These are phyloP conservation scores for Ctenopoma kingsleyae DNA, from an alignment of 2,797 vertebrate species.

Conservation along the genomic window DNA sequence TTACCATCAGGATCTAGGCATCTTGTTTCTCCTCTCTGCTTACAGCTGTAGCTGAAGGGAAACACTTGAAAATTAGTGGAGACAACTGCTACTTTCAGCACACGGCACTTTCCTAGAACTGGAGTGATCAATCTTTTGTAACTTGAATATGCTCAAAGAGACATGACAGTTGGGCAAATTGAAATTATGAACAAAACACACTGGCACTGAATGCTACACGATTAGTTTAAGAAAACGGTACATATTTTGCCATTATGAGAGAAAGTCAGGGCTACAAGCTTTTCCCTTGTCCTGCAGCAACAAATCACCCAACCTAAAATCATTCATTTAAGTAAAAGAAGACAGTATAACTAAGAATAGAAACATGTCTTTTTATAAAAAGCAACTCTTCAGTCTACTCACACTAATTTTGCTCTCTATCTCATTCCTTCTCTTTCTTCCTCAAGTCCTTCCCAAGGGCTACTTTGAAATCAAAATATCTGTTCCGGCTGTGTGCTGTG, in stretches of 20 bases:
- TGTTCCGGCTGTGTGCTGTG: conserved; percentile 74
- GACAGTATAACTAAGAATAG: conserved; percentile 69
- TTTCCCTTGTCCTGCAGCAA: conserved; percentile 47
- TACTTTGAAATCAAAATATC: conserved; percentile 84
- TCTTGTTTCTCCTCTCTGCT: conserved; percentile 44
- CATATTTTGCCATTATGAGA: conserved; percentile 47
- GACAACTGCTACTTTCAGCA: conserved; percentile 66
- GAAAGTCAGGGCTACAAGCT: conserved; percentile 42
- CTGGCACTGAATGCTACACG: conserved; percentile 61
- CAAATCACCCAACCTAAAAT: conserved; percentile 57
- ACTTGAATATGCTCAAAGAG: conserved; percentile 59
- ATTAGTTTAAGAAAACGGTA: conserved; percentile 75
- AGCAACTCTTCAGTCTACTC: conserved; percentile 65
- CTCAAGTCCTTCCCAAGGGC: conserved; percentile 80
- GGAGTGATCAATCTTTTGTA: conserved; percentile 80
- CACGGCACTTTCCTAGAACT: conserved; percentile 56
- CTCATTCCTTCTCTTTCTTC: conserved; percentile 75
- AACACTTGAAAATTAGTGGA: conserved; percentile 50
- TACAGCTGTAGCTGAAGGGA: conserved; percentile 53
- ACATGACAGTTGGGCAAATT: conserved; percentile 75
- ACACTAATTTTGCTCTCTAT: conserved; percentile 74
- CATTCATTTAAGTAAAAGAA: conserved; percentile 56
- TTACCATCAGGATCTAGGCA: conserved; percentile 58
- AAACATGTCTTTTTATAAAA: conserved; percentile 71
- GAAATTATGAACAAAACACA: conserved; percentile 74